Conservation (phyloP, 2,113 vertebrate species). For the Rhinoptilus africanus region DNA sequence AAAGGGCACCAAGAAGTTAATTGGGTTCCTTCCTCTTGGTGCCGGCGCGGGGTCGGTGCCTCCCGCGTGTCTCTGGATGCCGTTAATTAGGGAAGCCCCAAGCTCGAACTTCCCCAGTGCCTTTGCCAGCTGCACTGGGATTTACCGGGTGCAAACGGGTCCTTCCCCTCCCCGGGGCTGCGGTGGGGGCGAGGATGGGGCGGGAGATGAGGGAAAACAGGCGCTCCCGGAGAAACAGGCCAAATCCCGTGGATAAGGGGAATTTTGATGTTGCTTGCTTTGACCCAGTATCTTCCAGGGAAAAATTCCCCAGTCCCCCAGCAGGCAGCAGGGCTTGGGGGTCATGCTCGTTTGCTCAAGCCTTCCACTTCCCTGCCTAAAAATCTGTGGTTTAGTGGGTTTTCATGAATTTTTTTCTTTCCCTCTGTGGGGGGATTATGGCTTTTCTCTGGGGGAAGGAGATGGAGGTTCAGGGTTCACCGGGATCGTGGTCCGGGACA, state of each 20-base stretch:
- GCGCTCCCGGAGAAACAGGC: not conserved
- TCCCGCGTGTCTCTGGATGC: not conserved
- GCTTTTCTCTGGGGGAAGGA: not conserved
- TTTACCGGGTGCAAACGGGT: accelerated
- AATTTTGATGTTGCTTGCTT: not conserved
- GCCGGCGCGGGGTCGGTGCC: accelerated
- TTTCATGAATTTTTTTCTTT: not conserved
- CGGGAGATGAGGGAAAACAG: not conserved
- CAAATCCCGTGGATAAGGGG: not conserved
- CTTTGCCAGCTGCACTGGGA: not conserved
- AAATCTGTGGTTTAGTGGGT: not conserved
- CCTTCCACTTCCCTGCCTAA: not conserved
- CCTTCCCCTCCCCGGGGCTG: not conserved
- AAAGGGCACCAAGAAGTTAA: not conserved
- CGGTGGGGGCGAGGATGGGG: accelerated
- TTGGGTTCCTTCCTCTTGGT: not conserved
- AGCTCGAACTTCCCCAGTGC: not conserved
- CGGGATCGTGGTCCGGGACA: accelerated
- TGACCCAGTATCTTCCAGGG: not conserved
- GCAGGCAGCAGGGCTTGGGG: not conserved
- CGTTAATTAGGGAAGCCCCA: not conserved
- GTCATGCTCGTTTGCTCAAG: not conserved
- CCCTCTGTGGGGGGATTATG: not conserved
- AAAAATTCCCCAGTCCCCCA: not conserved
- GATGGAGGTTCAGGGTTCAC: not conserved